phyloP scores from a whole-genome alignment of 1,140 invertebrate species.

The Bombus waltoni region DNA sequence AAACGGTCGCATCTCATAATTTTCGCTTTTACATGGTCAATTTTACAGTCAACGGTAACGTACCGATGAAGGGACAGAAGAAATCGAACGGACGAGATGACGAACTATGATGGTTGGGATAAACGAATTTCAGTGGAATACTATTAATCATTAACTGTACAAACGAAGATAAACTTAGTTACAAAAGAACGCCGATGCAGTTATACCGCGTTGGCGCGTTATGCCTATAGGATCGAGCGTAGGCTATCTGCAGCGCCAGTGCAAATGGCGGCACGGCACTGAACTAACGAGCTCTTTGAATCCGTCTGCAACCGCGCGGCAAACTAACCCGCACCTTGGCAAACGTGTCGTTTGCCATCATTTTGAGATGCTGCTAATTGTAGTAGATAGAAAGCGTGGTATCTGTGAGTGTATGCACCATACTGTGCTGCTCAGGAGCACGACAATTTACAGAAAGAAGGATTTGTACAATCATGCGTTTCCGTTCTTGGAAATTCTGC shows the following conservation, averaged over 20 bases:
- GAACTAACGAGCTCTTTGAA: no score
- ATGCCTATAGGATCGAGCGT: background rate
- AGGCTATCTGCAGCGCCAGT: background rate
- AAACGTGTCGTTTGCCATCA: no score
- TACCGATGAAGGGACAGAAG: background rate
- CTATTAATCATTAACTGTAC: slow-evolving; percentile 2
- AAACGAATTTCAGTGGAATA: background rate
- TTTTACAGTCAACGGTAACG: slow-evolving; percentile 39
- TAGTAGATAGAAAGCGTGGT: accelerated
- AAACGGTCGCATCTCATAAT: slow-evolving; percentile 15
- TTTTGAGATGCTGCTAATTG: accelerated
- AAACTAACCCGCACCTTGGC: accelerated
- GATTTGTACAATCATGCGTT: background rate
- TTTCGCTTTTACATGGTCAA: slow-evolving; percentile 23
- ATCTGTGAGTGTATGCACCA: no score
- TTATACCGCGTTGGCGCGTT: background rate
- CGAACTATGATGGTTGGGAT: background rate
- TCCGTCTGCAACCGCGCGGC: no score
- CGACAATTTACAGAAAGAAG: no score
- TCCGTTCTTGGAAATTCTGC: background rate
- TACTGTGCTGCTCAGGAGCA: no score
- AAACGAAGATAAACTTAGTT: slow-evolving; percentile 20
- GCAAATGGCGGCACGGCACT: no score
- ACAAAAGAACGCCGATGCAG: background rate
- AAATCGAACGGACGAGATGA: background rate